Conservation (phyloP, 2,113 vertebrate genomes). For the Morone saxatilis region DNA sequence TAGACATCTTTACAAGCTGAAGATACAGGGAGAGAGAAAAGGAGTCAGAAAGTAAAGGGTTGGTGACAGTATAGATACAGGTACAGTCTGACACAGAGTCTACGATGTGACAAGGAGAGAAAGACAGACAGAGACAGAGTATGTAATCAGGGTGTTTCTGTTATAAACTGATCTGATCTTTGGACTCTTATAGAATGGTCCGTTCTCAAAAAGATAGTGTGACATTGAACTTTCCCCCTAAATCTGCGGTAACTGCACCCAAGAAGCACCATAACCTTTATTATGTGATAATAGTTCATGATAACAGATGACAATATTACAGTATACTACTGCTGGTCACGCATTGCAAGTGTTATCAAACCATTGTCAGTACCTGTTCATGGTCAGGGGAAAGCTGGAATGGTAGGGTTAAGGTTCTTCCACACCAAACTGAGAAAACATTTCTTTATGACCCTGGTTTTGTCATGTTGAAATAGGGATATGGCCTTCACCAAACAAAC, state of each 20-base stretch:
- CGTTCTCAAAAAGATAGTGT: background rate
- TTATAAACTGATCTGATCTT: slow-evolving; percentile 50
- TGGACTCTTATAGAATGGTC: slow-evolving; percentile 37
- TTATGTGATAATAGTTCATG: background rate
- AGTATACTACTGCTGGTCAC: too few species aligned
- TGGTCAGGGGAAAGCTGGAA: background rate
- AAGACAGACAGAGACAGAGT: background rate
- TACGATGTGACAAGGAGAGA: background rate
- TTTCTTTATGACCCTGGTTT: too few species aligned
- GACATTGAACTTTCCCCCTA: slow-evolving; percentile 36
- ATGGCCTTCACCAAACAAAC: too few species aligned
- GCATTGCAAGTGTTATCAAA: background rate
- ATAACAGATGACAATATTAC: background rate
- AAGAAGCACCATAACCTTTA: background rate
- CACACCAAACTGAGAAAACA: too few species aligned
- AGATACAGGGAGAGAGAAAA: background rate
- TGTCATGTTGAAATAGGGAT: too few species aligned
- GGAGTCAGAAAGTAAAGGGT: background rate
- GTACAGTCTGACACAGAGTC: background rate
- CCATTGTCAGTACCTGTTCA: background rate
- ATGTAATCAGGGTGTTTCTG: background rate
- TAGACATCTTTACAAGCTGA: slow-evolving; percentile 60
- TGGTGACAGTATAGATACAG: background rate
- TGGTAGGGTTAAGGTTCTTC: too few species aligned
- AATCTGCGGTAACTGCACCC: background rate